These are phyloP conservation scores for Mimachlamys varia DNA, from an alignment of 2,888 invertebrate species.

Conservation along the genomic window DNA sequence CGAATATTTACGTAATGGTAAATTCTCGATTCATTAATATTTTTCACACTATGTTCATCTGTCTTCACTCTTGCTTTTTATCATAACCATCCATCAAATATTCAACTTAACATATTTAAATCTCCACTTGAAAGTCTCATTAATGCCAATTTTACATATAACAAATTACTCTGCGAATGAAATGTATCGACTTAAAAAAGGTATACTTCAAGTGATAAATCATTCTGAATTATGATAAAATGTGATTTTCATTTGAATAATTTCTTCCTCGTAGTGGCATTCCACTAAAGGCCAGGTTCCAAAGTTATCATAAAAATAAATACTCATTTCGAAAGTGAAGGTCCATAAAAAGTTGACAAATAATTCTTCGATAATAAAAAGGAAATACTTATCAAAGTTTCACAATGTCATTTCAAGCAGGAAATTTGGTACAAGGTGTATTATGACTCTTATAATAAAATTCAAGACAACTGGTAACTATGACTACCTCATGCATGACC, in stretches of 20 bases:
- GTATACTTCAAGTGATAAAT: not conserved
- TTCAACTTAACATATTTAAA: slow-evolving; percentile 21
- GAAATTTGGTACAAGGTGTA: not conserved
- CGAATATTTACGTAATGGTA: not conserved
- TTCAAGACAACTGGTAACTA: not conserved
- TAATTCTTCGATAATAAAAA: not conserved
- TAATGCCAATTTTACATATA: slow-evolving; percentile 7
- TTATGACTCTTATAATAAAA: not conserved
- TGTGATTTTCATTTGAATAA: slow-evolving; percentile 13
- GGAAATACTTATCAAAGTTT: slow-evolving; percentile 3
- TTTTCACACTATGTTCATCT: not conserved
- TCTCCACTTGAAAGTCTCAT: not conserved
- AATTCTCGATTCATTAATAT: not conserved
- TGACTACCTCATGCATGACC: slow-evolving; percentile 32
- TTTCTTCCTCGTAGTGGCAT: not conserved
- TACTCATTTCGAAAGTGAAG: not conserved
- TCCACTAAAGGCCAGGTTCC: not conserved
- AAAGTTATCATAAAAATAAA: not conserved
- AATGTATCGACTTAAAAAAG: slow-evolving; percentile 11
- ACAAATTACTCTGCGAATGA: slow-evolving; percentile 2
- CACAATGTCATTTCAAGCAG: not conserved
- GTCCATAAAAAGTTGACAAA: not conserved
- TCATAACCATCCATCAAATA: slow-evolving; percentile 3
- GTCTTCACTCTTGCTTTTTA: not conserved
- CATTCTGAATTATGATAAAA: slow-evolving; percentile 31